These are phyloP conservation scores for Caloenas nicobarica DNA, from an alignment of 2,113 vertebrate genomes.

Conservation along the genomic window DNA sequence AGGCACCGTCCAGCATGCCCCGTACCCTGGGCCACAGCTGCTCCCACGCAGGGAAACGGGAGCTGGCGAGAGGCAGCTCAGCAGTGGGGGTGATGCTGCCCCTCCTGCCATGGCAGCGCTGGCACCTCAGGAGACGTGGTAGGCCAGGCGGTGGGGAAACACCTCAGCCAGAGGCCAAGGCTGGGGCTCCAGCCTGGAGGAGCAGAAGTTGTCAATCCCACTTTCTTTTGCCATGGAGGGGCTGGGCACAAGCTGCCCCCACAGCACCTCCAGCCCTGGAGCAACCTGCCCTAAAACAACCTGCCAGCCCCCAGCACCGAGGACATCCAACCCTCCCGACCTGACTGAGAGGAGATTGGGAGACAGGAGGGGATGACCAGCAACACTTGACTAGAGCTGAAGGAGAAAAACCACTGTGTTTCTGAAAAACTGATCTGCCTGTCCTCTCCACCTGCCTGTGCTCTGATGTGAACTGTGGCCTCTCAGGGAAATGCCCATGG, in stretches of 20 bases:
- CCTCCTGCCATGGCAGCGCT: neutral
- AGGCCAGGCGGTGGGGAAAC: neutral
- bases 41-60: fast-evolving
- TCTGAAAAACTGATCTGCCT: neutral
- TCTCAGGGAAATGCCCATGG: neutral
- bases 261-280: neutral
- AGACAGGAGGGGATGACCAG: neutral
- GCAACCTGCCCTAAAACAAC: neutral
- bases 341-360: fast-evolving
- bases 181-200: neutral
- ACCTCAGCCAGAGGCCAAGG: neutral
- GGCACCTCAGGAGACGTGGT: neutral
- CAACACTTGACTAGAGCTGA: neutral
- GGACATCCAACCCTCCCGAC: neutral
- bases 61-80: neutral
- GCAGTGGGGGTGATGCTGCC: neutral
- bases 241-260: neutral
- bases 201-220: neutral
- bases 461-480: neutral
- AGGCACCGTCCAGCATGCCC: neutral
- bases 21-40: neutral
- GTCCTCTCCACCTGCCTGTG: neutral
- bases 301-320: neutral
- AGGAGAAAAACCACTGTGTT: neutral
- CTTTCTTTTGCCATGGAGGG: neutral